phyloP scores from a whole-genome alignment of 2,113 vertebrate genomes.

The Actenoides hombroni region DNA sequence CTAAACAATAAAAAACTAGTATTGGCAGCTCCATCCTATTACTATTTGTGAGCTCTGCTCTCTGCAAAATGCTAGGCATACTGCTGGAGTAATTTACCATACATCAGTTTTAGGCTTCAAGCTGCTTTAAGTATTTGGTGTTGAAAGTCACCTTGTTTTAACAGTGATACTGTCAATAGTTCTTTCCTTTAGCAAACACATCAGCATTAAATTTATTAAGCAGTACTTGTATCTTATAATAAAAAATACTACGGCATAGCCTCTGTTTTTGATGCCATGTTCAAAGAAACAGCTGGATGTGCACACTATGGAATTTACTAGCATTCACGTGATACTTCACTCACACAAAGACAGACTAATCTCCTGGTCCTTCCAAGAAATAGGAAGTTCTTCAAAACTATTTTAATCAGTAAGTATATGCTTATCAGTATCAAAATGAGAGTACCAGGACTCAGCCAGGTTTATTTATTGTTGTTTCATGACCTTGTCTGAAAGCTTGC shows the following conservation, averaged over 20 bases:
- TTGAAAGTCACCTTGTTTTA: neutral
- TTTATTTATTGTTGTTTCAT: neutral
- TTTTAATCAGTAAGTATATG: neutral
- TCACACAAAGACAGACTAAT: neutral
- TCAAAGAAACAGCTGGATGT: neutral
- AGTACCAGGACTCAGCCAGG: neutral
- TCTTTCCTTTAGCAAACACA: neutral
- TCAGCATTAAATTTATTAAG: neutral
- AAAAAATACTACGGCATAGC: neutral
- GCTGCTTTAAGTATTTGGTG: neutral
- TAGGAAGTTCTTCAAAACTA: neutral
- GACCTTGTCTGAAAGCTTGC: neutral
- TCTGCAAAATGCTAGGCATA: neutral
- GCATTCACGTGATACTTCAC: neutral
- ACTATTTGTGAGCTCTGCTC: neutral
- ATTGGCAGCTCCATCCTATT: neutral
- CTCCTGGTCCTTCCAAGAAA: neutral
- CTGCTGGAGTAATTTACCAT: neutral
- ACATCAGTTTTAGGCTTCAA: neutral
- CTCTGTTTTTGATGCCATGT: neutral
- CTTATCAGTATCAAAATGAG: neutral
- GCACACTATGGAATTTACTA: neutral
- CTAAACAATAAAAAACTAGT: neutral
- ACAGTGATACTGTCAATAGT: neutral
- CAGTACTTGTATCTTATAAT: neutral